Base-by-base conservation (phyloP, 2,888 invertebrate genomes). In the Drosophila villosipedis region DNA sequence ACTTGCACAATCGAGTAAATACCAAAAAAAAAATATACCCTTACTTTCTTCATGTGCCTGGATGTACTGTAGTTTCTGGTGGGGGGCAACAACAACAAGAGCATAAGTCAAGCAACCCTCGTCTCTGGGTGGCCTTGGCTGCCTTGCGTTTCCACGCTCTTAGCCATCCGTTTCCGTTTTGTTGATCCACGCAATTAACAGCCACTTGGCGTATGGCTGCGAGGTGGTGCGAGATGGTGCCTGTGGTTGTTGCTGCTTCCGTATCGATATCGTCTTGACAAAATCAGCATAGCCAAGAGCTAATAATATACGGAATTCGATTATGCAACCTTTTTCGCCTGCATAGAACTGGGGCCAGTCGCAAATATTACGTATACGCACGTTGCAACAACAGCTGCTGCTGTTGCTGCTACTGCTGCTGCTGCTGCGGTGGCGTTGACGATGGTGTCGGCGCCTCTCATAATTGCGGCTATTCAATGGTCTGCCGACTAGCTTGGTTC, bases 281-380 rank as follows among this genome's bases (percentile, higher is more conserved):
- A 78, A 64, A 65, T 81, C 82, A 76, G 67, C 54, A 64, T 28
- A 33, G 62, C 30, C 55, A 74, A 37, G 50, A 68, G 37, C 43
- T 14, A 52, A 37, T 50, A 50, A 47, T 43, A 58, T 25, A 53
- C 31, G 49, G 6, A 31, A 52, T 37, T 22, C 19, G 61, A 54
- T 80, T 76, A 64, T 37, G 78, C 61, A 81, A 71, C 53, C 43
- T 25, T 12, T 33, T 39, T 68, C 49, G 68, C 49, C 68, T 59
- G 82, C 82, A 78, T 78, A 78, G 82, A 78, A 78, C 82, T 81
- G 78, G 77, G 62, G 78, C 82, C 72, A 66, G 55, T 64, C 62
- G 66, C 64, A 71, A 73, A 83, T 77, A 89, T 85, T 90, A 85
- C 90, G 91, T 85, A 89, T 89, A 85, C 84, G 89, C 84, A 90